Base-by-base conservation (phyloP, 2,797 vertebrate genomes). In the Furcifer pardalis region DNA sequence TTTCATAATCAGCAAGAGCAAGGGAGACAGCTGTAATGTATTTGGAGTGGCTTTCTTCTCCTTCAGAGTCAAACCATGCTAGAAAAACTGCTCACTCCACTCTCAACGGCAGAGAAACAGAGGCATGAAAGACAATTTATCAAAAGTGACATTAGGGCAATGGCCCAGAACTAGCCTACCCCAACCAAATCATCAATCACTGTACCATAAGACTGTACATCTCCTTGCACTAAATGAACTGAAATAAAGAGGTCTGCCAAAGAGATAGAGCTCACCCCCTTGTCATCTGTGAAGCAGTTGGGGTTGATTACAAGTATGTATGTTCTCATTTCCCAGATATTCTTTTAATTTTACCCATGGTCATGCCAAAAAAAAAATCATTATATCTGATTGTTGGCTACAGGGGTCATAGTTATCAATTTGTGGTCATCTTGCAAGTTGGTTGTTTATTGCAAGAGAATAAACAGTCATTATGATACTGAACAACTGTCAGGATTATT, bases 11-110 rank as follows among this genome's bases (percentile, higher is more conserved):
- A 93, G 87, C 7, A 49, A 92, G 63, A 90, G 83, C 87, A 84
- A 72, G 71, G 85, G 92, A 82, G 86, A 89, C 92, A 91, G 90
- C 93, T 94, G 94, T 92, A 81, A 85, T 76, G 42, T 75, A 52
- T 80, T 89, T 81, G 91, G 86, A 71, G 85, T 87, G 89, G 71
- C 80, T 77, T 90, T 83, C 69, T 89, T 83, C 73, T 91, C 73
- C 68, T 93, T 91, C 77, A 89, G 89, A 95, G 94, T 92, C 63
- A 93, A 92, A 92, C 87, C 25, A 88, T 89, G 83, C 77, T 86
- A 71, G 88, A 89, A 89, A 59, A 91, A 49, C 74, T 81, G 12
- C 0, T 90, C 71, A 84, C 90, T 86, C 2, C 75, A 69, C 62
- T 92, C 91, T 89, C 84, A 62, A 82, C 89, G 81, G 86, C 87